These are phyloP conservation scores for Phrynocephalus guinanensis DNA, from an alignment of 2,797 vertebrate species.

Conservation along the genomic window DNA sequence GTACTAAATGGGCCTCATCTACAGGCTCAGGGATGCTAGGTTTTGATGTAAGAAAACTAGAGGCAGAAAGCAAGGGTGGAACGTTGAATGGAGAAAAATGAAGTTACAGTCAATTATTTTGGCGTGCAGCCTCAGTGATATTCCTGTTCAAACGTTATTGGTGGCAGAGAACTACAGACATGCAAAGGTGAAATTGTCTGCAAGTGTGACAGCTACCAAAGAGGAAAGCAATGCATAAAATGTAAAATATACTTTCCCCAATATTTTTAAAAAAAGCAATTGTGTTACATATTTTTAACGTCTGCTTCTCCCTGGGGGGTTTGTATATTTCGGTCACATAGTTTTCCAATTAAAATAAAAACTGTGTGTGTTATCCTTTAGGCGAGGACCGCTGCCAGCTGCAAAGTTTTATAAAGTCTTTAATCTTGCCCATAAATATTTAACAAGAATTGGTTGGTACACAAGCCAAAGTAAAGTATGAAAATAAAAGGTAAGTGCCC, in stretches of 20 bases:
- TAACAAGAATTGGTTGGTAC: conserved; percentile 82
- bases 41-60: not conserved
- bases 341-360: conserved; percentile 84
- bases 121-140: not conserved
- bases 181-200: conserved; percentile 41
- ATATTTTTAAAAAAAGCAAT: conserved; percentile 68
- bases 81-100: not conserved
- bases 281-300: conserved; percentile 78
- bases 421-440: conserved; percentile 86
- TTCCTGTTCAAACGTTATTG: conserved; percentile 44
- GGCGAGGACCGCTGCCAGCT: conserved; percentile 80
- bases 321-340: conserved; percentile 80
- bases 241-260: conserved; percentile 43
- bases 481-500: conserved; percentile 76
- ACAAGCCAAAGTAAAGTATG: conserved; percentile 77
- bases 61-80: not conserved
- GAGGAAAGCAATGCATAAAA: conserved; percentile 65
- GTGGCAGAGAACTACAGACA: conserved; percentile 8
- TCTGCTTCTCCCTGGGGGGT: conserved; percentile 71
- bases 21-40: not conserved
- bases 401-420: conserved; percentile 83
- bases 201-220: conserved; percentile 65
- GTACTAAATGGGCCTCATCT: not conserved
- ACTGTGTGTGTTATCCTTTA: conserved; percentile 78
- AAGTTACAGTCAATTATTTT: conserved; percentile 18